These are phyloP conservation scores for Tetraodon nigroviridis DNA, from an alignment of 2,113 vertebrate species.

Conservation along the genomic window DNA sequence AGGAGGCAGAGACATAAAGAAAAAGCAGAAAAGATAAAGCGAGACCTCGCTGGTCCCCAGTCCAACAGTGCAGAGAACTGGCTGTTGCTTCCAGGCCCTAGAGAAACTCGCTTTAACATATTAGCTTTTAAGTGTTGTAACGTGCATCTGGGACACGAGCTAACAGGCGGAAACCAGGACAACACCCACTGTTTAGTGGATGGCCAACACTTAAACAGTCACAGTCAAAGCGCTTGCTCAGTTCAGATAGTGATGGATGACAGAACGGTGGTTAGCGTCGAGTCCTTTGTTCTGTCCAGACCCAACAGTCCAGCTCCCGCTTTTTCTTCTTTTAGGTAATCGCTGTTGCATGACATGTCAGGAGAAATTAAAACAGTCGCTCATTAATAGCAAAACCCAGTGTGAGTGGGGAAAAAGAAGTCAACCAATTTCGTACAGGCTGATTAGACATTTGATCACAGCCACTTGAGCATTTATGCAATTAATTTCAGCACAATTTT, in stretches of 20 bases:
- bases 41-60: slow-evolving; percentile 23
- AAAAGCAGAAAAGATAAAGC: slow-evolving; percentile 23
- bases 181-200: no score
- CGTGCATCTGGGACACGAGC: no score
- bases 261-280: neutral
- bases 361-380: slow-evolving; percentile 41
- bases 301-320: neutral
- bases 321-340: slow-evolving; percentile 23
- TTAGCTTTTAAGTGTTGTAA: no score
- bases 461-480: slow-evolving; percentile 62
- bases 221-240: no score
- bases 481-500: slow-evolving; percentile 65
- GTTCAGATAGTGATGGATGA: no score
- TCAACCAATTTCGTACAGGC: slow-evolving; percentile 59
- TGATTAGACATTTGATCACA: slow-evolving; percentile 70
- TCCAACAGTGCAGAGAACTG: slow-evolving; percentile 22
- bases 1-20: slow-evolving; percentile 29
- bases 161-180: no score
- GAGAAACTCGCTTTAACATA: no score
- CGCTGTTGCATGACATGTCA: slow-evolving; percentile 33
- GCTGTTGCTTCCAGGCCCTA: no score
- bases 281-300: neutral
- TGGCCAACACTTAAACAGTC: no score
- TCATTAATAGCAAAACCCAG: slow-evolving; percentile 63
- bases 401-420: slow-evolving; percentile 40